Conservation (phyloP, 2,888 invertebrate genomes). For the Stenurella melanura region DNA sequence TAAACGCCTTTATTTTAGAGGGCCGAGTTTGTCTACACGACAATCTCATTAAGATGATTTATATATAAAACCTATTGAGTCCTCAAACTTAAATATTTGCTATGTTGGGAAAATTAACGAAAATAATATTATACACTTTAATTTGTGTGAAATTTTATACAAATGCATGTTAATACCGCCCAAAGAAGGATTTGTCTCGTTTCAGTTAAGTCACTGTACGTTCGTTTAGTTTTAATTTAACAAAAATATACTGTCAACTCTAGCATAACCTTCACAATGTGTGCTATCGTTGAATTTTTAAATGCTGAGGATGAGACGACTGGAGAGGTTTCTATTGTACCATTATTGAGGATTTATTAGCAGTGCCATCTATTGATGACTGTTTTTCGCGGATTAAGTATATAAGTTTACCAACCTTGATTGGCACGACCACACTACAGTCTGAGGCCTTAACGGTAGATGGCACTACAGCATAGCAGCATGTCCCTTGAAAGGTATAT, state of each 20-base stretch:
- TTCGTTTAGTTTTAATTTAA: not conserved
- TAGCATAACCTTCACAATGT: not conserved
- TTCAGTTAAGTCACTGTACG: not conserved
- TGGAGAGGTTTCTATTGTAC: not conserved
- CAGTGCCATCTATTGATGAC: too few species aligned
- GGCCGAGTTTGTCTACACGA: too few species aligned
- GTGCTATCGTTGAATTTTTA: not conserved
- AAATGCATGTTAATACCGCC: not conserved
- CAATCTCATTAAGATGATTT: not conserved
- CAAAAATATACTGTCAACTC: too few species aligned
- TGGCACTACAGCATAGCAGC: too few species aligned
- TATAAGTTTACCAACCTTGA: too few species aligned
- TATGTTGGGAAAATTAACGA: not conserved
- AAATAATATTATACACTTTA: not conserved
- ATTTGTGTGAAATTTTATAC: conserved; percentile 1
- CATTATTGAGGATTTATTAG: not conserved
- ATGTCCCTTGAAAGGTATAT: too few species aligned
- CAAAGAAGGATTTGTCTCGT: not conserved
- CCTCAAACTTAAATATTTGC: conserved; percentile 9
- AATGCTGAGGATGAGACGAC: not conserved
- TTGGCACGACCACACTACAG: too few species aligned
- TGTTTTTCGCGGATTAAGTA: too few species aligned
- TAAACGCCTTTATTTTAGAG: too few species aligned
- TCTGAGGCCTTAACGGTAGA: too few species aligned
- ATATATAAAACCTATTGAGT: not conserved